A percentile compares a stretch with the other conserved stretches of the same genome.
phyloP scores from a whole-genome alignment of 2,113 vertebrate species.

The Cyanoramphus novaezelandiae region DNA sequence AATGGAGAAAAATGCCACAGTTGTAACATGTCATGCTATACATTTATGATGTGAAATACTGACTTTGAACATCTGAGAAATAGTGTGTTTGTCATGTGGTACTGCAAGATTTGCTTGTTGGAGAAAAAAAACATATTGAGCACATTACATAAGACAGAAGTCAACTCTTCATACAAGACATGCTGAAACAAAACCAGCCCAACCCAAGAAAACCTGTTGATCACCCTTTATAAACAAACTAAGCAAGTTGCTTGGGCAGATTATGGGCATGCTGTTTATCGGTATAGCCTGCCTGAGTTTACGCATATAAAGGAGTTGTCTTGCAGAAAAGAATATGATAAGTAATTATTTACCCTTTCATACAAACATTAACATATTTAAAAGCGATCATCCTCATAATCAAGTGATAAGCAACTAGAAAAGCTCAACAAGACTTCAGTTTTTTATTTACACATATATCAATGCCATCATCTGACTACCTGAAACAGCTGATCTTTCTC shows the following conservation, averaged over 20 bases:
- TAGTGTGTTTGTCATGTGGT: not conserved
- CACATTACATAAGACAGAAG: not conserved
- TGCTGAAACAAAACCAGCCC: not conserved
- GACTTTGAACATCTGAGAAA: not conserved
- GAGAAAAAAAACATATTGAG: not conserved
- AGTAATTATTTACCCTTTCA: not conserved
- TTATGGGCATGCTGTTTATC: slow-evolving; percentile 19
- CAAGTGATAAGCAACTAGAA: not conserved
- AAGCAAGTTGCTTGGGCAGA: not conserved
- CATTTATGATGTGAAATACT: not conserved
- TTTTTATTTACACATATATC: not conserved
- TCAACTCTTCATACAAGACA: not conserved
- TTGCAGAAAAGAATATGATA: not conserved
- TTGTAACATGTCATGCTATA: not conserved
- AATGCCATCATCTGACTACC: not conserved
- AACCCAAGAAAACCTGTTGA: slow-evolving; percentile 5
- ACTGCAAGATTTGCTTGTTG: not conserved
- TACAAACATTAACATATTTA: not conserved
- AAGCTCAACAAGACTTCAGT: not conserved
- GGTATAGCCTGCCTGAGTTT: not conserved
- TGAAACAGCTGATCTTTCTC: not conserved
- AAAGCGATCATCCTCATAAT: not conserved
- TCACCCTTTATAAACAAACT: slow-evolving; percentile 12
- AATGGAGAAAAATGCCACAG: not conserved
- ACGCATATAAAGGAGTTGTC: not conserved